Base-by-base conservation (phyloP, 2,797 vertebrate species). In the Austrolebias charrua region DNA sequence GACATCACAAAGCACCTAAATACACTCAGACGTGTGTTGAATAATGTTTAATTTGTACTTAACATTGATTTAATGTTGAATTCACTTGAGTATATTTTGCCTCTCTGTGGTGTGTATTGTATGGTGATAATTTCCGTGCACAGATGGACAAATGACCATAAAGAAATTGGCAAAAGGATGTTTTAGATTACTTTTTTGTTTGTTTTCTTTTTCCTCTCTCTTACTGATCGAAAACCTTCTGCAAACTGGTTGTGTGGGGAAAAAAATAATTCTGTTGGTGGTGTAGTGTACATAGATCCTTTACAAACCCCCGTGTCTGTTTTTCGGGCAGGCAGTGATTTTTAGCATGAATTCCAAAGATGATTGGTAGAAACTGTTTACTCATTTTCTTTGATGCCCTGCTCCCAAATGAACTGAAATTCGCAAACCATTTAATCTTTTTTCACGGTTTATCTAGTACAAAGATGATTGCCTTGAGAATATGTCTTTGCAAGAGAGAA, bases 331-430 rank as follows among this genome's bases (percentile, higher is more conserved):
- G 89, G 75, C 76, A 15, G 83, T 68, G 83, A 89, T 89, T 91
- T 56, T 93, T 88, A 92, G 91, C 92, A 93, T 94, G 92, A 90
- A 93, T 91, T 92, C 92, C 92, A 93, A 92, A 93, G 92, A 93
- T 92, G 91, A 93, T 92, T 90, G 91, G 92, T 92, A 91, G 85
- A 92, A 91, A 88, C 84, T 87, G 90, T 92, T 92, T 90, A 92
- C 91, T 92, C 80, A 89, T 77, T 83, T 85, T 86, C 14, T 66
- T 84, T 83, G 55, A 47, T 40, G 54, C 71, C 80, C 86, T 83
- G 64, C 68, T 79, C 75, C 76, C 68, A 73, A 85, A 86, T 60
- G 61, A 81, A 86, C 84, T 86, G 81, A 88, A 87, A 87, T 84
- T 81, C 86, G 85, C 84, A 80, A 79, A 85, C 83, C 88, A 89